These are phyloP conservation scores for Eurytoma adleriae DNA, from an alignment of 2,888 invertebrate genomes.

Conservation along the genomic window DNA sequence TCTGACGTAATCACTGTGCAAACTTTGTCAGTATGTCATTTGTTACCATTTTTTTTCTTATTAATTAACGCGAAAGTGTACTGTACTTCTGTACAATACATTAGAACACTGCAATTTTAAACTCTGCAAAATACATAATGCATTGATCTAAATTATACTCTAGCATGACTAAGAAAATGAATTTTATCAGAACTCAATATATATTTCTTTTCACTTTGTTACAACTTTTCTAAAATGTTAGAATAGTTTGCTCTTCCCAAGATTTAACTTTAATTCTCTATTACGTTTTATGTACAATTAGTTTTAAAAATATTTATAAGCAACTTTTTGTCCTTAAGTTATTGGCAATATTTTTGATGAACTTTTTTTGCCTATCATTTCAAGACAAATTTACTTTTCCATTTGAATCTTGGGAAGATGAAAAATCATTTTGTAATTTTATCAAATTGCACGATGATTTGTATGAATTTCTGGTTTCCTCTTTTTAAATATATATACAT, in stretches of 20 bases:
- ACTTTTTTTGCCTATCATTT: conserved; percentile 26
- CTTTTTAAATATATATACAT: conserved; percentile 28
- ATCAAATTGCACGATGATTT: conserved; percentile 50
- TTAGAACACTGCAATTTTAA: conserved; percentile 26
- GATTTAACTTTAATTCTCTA: conserved; percentile 36
- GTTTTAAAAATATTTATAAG: conserved; percentile 48
- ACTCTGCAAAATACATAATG: conserved; percentile 42
- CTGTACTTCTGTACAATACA: conserved; percentile 6
- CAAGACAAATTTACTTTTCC: conserved; percentile 34
- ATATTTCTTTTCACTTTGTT: conserved; percentile 28
- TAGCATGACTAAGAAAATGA: conserved; percentile 50
- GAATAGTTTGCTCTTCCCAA: conserved; percentile 45
- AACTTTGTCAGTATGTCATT: conserved; percentile 31
- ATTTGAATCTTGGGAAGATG: conserved; percentile 44
- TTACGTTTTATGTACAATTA: conserved; percentile 50
- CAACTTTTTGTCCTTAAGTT: conserved; percentile 37
- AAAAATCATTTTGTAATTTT: conserved; percentile 36
- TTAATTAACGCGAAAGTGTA: conserved; percentile 26
- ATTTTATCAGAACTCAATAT: conserved; percentile 46
- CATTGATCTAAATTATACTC: conserved; percentile 34
- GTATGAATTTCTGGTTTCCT: conserved; percentile 12
- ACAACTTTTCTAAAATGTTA: conserved; percentile 26
- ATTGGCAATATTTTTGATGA: conserved; percentile 22
- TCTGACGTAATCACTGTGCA: conserved; percentile 35
- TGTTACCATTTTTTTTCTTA: conserved; percentile 24